phyloP scores from a whole-genome alignment of 2,888 invertebrate genomes.

The Tachystola acroxantha region DNA sequence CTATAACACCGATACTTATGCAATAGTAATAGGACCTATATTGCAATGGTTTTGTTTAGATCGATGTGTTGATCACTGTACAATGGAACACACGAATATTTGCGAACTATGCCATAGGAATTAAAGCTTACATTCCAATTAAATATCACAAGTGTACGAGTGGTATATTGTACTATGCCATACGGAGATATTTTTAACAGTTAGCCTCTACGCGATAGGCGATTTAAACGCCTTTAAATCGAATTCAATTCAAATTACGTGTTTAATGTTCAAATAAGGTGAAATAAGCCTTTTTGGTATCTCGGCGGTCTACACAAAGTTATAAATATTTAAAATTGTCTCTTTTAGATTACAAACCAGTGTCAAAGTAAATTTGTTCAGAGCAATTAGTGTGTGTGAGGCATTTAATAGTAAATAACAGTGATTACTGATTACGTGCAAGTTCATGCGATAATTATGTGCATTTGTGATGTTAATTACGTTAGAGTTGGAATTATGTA shows the following conservation, averaged over 20 bases:
- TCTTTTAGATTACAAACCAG: not conserved
- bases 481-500: constrained; percentile 14
- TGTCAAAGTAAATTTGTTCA: constrained; percentile 12
- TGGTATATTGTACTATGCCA: not conserved
- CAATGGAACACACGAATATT: no score
- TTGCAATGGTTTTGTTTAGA: not conserved
- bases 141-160: not conserved
- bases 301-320: no score
- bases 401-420: not conserved
- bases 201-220: constrained; percentile 17
- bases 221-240: constrained; percentile 17
- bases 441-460: constrained; percentile 7
- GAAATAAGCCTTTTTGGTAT: no score
- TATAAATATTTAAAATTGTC: not conserved
- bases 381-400: constrained; percentile 15
- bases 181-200: constrained; percentile 19
- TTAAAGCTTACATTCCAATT: no score
- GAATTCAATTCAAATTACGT: constrained; percentile 2
- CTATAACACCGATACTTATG: no score
- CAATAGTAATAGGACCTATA: no score
- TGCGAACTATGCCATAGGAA: no score
- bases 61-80: not conserved
- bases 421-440: no score
- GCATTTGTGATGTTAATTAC: no score
- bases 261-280: constrained; percentile 7